Conservation (phyloP, 2,888 invertebrate genomes). For the Pyrrhosoma nymphula region DNA sequence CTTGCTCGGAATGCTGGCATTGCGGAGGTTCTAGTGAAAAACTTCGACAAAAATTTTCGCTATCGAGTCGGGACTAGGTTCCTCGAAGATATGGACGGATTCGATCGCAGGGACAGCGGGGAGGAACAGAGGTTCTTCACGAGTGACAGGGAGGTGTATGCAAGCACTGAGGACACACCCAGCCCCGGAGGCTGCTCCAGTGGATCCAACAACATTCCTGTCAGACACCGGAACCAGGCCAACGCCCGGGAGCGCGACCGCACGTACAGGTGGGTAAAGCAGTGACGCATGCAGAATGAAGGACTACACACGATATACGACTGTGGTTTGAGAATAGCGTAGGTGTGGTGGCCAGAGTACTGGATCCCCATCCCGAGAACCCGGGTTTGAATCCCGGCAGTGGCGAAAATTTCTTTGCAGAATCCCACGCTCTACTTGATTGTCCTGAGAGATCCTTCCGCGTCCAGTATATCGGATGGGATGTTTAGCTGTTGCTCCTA, state of each 20-base stretch:
- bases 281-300: not conserved
- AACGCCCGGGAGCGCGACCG: slow-evolving; percentile 91
- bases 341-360: no score
- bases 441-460: no score
- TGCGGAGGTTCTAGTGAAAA: not conserved
- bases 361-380: no score
- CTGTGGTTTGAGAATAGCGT: no score
- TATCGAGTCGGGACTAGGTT: not conserved
- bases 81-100: not conserved
- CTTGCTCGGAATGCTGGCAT: not conserved
- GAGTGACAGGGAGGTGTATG: not conserved
- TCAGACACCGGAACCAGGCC: slow-evolving; percentile 85
- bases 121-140: slow-evolving; percentile 12
- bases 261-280: slow-evolving; percentile 86
- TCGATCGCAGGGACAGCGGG: not conserved
- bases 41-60: not conserved
- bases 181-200: slow-evolving; percentile 20
- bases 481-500: no score
- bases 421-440: no score
- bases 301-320: no score
- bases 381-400: no score
- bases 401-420: no score
- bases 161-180: not conserved
- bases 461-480: no score
- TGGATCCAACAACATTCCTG: slow-evolving; percentile 46